These are phyloP conservation scores for Spinus olivaceus DNA, from an alignment of 2,797 vertebrate species.

Conservation along the genomic window DNA sequence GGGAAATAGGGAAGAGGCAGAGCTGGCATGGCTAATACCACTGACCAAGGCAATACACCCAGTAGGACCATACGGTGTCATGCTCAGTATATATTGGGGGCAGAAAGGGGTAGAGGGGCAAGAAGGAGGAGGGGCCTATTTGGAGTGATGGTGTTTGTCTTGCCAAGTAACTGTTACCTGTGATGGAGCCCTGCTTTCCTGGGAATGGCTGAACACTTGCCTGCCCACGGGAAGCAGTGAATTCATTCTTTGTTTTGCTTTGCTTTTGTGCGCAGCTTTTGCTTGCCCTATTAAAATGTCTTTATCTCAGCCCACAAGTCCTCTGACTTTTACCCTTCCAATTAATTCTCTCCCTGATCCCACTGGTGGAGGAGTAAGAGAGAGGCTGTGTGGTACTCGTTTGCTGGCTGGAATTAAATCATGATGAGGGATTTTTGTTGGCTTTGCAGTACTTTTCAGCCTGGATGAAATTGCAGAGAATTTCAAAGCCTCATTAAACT, in stretches of 20 bases:
- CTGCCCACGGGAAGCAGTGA: neutral
- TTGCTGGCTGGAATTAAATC: neutral
- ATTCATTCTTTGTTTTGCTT: neutral
- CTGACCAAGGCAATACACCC: neutral
- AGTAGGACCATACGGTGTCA: no score
- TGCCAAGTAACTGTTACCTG: fast-evolving
- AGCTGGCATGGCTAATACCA: neutral
- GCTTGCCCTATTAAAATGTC: neutral
- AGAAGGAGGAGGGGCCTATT: neutral
- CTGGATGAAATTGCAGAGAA: neutral
- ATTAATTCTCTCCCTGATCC: neutral
- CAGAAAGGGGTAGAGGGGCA: neutral
- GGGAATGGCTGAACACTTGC: neutral
- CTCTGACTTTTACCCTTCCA: neutral
- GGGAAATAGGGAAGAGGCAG: neutral
- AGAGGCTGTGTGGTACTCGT: fast-evolving
- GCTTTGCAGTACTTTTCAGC: neutral
- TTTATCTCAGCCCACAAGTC: neutral
- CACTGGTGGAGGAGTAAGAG: fast-evolving
- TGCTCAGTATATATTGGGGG: fast-evolving
- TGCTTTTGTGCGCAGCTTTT: neutral
- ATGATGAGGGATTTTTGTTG: neutral
- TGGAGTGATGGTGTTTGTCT: neutral
- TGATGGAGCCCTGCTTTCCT: neutral
- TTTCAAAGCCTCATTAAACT: neutral